Evolutionary conservation across 1,140 invertebrate genomes (phyloP), one percentile per base, ranked within the genome.

Genomic region (Drosophila arawakana): DNA sequence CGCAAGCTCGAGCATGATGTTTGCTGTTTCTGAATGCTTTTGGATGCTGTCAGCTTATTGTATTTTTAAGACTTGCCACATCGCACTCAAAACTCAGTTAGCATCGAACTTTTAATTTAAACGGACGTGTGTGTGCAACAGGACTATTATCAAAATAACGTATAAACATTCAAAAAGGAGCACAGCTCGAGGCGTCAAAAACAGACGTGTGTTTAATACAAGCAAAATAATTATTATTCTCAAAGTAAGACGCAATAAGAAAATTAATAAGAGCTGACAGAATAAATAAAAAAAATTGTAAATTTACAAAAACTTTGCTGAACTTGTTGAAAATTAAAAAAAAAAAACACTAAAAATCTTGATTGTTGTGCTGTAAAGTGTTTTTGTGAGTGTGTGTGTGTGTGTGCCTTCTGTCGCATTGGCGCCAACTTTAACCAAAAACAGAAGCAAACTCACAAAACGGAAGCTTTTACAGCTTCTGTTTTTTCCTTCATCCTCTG

Each of bases 21-120:
- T 52, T 30, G 39, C 37, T 52, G 11, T 44, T 39, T 60, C 49
- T 15, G 34, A 37, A 54, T 65, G 61, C 61, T 58, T 58, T 52
- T 9, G 35, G 72, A 72, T 73, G 78, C 43, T 75, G 66, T 9
- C 37, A 35, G 35, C 39, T 21, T 66, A 72, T 76, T 57, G 46
- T 76, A 65, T 76, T 76, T 65, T 66, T 62, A 73, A 78, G 74
- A 78, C 65, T 62, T 70, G 63, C 46, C 34, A 44, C 60, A 15
- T 41, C 46, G 44, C 49, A 52, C 76, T 60, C 61, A 57, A 60
- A 63, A 68, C 21, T 89, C 77, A 88, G 83, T 89, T 68, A 62
- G 74, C 63, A 50, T 67, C 80, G 83, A 78, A 80, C 83, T 75
- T 79, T 88, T 69, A 76, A 78, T 78, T 80, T 63, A 77, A 84